Conservation (phyloP, 2,113 vertebrate species). For the Cyprinus carpio region DNA sequence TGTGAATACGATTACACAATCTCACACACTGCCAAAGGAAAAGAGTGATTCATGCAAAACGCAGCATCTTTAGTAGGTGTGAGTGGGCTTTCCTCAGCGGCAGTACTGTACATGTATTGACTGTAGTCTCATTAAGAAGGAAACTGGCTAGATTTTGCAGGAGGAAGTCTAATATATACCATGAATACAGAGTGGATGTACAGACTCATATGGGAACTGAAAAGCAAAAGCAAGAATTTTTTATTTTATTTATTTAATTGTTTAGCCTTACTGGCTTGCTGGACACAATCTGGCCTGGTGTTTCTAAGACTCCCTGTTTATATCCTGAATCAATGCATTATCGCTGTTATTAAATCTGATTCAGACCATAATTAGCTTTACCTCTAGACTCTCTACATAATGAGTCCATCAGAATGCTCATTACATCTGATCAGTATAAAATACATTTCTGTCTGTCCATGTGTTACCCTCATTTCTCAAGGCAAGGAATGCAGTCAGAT, state of each 20-base stretch:
- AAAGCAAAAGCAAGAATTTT: neutral
- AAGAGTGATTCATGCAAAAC: constrained; percentile 39
- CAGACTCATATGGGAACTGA: neutral
- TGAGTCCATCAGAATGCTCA: constrained; percentile 41
- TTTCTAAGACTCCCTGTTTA: constrained; percentile 13
- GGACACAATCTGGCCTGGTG: constrained; percentile 8
- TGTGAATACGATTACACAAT: constrained; percentile 14
- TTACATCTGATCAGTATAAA: constrained; percentile 38
- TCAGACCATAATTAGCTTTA: constrained; percentile 50
- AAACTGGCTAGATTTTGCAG: neutral
- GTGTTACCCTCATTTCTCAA: constrained; percentile 16
- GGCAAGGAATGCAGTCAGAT: neutral
- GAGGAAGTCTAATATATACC: neutral
- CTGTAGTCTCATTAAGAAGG: constrained; percentile 15
- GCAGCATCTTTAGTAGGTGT: constrained; percentile 33
- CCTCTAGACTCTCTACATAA: constrained; percentile 27
- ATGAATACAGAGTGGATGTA: neutral
- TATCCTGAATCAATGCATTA: constrained; percentile 24
- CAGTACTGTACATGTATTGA: neutral
- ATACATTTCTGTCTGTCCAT: constrained; percentile 29
- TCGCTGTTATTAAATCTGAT: constrained; percentile 21
- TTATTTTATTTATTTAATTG: neutral
- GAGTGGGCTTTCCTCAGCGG: neutral
- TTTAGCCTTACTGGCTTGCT: neutral
- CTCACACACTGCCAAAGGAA: constrained; percentile 17